Conservation (phyloP, 1,140 invertebrate genomes). For the Drosophila setifemur region DNA sequence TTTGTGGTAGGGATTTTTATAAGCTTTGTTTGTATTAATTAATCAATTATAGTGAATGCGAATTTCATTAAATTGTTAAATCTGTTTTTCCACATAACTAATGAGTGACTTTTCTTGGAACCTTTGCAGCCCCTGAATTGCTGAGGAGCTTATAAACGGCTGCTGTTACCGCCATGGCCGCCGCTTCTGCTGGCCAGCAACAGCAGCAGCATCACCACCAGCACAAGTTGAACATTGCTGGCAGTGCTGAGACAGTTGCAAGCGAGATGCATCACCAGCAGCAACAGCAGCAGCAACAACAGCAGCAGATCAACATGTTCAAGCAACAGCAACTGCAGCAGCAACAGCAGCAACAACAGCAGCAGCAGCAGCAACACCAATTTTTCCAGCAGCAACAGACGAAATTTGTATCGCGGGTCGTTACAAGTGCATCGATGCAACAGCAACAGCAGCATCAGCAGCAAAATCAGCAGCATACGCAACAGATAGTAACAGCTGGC, state of each 20-base stretch:
- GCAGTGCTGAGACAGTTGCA: slow-evolving; percentile 54
- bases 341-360: slow-evolving; percentile 52
- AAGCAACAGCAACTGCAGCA: slow-evolving; percentile 56
- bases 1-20: no score
- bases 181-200: slow-evolving; percentile 77
- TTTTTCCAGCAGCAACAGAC: slow-evolving; percentile 65
- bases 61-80: neutral
- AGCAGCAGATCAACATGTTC: slow-evolving; percentile 31
- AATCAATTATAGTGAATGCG: no score
- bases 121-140: slow-evolving; percentile 52
- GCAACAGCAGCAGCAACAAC: slow-evolving; percentile 60
- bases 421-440: slow-evolving; percentile 68
- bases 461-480: slow-evolving; percentile 33
- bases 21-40: no score
- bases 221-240: slow-evolving; percentile 69
- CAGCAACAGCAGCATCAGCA: slow-evolving; percentile 47
- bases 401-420: slow-evolving; percentile 79
- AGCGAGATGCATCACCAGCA: slow-evolving; percentile 61
- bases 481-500: slow-evolving; percentile 68
- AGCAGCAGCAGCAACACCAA: slow-evolving; percentile 55
- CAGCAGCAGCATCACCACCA: slow-evolving; percentile 68
- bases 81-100: neutral
- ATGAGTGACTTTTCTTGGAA: slow-evolving; percentile 4
- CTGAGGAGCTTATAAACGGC: slow-evolving; percentile 51
- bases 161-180: slow-evolving; percentile 74